Evolutionary conservation across 2,113 vertebrate genomes (phyloP).

Genomic region (Alouatta palliata): DNA sequence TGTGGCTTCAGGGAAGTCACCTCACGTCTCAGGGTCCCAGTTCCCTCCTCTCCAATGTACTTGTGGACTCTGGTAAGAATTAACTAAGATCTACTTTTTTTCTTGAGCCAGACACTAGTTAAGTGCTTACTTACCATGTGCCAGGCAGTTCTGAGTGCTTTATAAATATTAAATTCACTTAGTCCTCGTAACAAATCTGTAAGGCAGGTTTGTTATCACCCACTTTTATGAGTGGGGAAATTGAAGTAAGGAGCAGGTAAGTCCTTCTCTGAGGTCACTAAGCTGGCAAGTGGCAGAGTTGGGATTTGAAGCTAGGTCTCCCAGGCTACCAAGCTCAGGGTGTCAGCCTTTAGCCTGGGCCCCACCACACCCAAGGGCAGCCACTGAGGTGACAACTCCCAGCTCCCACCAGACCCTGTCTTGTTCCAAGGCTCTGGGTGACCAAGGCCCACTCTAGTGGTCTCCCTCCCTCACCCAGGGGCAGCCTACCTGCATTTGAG

Average conservation of each 20-base stretch:
- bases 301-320: background rate
- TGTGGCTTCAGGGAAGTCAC: background rate
- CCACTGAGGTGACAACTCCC: background rate
- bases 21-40: background rate
- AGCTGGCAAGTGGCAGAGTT: background rate
- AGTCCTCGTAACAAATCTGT: background rate
- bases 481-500: conserved; percentile 96
- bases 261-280: background rate
- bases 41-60: background rate
- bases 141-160: background rate
- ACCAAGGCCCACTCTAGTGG: background rate
- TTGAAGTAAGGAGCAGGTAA: background rate
- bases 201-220: background rate
- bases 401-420: background rate
- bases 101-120: background rate
- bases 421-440: background rate
- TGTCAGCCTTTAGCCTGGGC: background rate
- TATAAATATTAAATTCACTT: background rate
- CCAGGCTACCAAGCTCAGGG: background rate
- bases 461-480: background rate
- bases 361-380: background rate
- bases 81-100: background rate
- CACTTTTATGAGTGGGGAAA: background rate
- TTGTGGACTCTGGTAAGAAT: background rate
- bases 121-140: background rate